Base-by-base conservation (phyloP, 2,888 invertebrate species). In the Trichopria drosophilae region DNA sequence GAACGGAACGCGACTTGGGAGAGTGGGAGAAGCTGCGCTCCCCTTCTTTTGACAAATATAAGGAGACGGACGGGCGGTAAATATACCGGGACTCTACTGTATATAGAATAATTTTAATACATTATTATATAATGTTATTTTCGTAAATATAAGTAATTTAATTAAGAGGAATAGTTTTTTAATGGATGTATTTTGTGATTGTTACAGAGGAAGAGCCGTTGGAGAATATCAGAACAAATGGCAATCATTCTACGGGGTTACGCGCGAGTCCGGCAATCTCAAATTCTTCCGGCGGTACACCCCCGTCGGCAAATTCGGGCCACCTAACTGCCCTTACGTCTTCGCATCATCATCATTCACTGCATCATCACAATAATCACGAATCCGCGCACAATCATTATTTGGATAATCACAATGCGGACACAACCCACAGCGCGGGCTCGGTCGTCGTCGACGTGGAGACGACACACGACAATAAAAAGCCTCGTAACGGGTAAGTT, bases 121-220 rank as follows among this genome's bases (percentile, higher is more conserved):
- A n/a, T n/a, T n/a, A n/a, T n/a, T n/a, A n/a, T n/a, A n/a, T n/a
- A n/a, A n/a, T n/a, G n/a, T n/a, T n/a, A n/a, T n/a, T n/a, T n/a
- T n/a, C n/a, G n/a, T n/a, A n/a, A n/a, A n/a, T n/a, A n/a, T n/a
- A n/a, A n/a, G n/a, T n/a, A n/a, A n/a, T n/a, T n/a, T n/a, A n/a
- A n/a, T n/a, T n/a, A n/a, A n/a, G n/a, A n/a, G 41, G 35, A 29
- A 26, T 36, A n/a, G 31, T 32, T 28, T 43, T 29, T 39, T 28
- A 43, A 53, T 46, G 15, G 28, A 37, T 32, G 42, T 44, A 47
- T 34, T 53, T 34, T 44, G 35, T 44, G 36, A 49, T 13, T 52
- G 34, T 70, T 69, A 3, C 71, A 76, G 76, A 76, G 55, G 76
- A 75, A 56, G 75, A 76, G 41, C 75, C 76, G 42, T 39, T 70